These are phyloP conservation scores for Brachystomella parvula DNA, from an alignment of 1,140 invertebrate species.

Conservation along the genomic window DNA sequence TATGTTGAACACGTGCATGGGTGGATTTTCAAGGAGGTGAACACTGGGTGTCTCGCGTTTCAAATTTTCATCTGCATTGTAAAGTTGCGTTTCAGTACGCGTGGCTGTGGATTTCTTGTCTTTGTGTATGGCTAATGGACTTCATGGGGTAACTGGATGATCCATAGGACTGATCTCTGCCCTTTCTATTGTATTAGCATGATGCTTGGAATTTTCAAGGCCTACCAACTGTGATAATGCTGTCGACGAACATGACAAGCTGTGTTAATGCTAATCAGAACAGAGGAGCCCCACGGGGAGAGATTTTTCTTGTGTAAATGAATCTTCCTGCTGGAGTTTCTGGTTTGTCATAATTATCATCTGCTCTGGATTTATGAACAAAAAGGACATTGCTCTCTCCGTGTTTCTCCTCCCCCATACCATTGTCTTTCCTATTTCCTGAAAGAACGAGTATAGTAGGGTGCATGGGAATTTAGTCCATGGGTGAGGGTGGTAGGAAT, in stretches of 20 bases:
- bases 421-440: not conserved
- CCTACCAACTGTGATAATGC: not conserved
- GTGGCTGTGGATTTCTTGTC: too few relatives aligned
- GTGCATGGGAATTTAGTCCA: not conserved
- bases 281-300: not conserved
- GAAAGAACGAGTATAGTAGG: not conserved
- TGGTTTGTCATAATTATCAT: not conserved
- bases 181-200: not conserved
- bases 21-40: not conserved
- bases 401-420: not conserved
- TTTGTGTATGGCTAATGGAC: too few relatives aligned
- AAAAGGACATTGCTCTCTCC: not conserved
- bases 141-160: not conserved
- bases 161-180: not conserved
- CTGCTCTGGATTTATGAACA: constrained; percentile 1
- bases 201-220: not conserved
- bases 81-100: too few relatives aligned
- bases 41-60: not conserved
- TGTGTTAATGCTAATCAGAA: not conserved
- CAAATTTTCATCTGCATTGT: not conserved
- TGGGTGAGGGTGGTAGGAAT: not conserved
- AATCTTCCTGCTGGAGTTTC: not conserved
- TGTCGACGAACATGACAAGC: not conserved
- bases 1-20: not conserved
- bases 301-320: not conserved